A percentile compares a stretch with the other conserved stretches of the same genome.
Evolutionary conservation across 1,140 invertebrate species (phyloP).

Genomic region (Trichoplusia ni): DNA sequence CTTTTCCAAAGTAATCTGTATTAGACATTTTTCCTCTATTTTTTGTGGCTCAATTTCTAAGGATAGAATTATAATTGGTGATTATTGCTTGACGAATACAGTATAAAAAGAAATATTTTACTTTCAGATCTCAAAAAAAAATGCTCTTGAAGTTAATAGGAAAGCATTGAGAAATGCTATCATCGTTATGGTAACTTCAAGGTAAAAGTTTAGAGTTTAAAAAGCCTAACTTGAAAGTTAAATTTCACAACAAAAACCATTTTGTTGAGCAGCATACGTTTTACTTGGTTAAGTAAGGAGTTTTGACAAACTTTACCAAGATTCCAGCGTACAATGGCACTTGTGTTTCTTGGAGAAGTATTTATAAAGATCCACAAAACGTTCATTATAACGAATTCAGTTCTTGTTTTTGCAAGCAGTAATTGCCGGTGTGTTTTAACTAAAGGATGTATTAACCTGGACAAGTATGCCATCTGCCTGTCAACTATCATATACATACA

Average conservation of each 20-base stretch:
- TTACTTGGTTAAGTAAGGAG: conserved; percentile 15
- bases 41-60: too few species aligned
- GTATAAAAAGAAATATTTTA: too few species aligned
- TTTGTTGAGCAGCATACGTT: conserved; percentile 13
- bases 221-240: too few species aligned
- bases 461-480: conserved; percentile 9
- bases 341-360: neutral
- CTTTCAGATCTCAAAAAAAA: too few species aligned
- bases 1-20: too few species aligned
- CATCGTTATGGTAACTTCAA: too few species aligned
- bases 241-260: neutral
- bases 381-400: neutral
- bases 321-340: neutral
- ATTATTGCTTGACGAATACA: too few species aligned
- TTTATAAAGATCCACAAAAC: neutral
- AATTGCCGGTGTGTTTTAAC: conserved; percentile 5
- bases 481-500: neutral
- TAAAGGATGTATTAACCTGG: neutral
- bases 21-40: too few species aligned
- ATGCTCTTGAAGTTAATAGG: too few species aligned
- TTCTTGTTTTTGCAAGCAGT: neutral
- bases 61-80: too few species aligned
- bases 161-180: too few species aligned
- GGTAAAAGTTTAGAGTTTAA: too few species aligned
- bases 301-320: conserved; percentile 6